Percentiles rank a stretch among this genome's conserved stretches.
Conservation (phyloP, 2,888 invertebrate genomes). For the Coremacera marginata region DNA sequence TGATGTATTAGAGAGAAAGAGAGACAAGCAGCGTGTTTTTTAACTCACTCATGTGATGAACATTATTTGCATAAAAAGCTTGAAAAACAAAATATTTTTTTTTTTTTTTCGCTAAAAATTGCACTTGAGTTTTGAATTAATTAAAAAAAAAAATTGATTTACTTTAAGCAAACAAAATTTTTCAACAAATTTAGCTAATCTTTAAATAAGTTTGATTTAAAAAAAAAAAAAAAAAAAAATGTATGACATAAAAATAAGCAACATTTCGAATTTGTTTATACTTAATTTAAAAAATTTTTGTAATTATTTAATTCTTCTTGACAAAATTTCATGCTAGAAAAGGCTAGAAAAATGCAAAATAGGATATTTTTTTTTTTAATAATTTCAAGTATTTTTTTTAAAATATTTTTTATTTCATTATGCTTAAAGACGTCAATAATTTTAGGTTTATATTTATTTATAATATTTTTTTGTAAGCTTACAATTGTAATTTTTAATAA, state of each 20-base stretch:
- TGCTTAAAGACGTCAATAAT: too few relatives aligned
- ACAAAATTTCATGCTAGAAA: constrained; percentile 2
- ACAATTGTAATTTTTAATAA: constrained; percentile 37
- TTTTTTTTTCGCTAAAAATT: not conserved
- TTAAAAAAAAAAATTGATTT: not conserved
- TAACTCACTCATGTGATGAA: not conserved
- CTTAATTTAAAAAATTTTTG: not conserved
- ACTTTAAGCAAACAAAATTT: not conserved
- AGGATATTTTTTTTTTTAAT: not conserved
- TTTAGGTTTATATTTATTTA: too few relatives aligned
- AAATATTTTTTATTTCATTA: constrained; percentile 24
- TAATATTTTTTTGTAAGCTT: too few relatives aligned
- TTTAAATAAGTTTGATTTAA: not conserved
- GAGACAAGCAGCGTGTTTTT: not conserved
- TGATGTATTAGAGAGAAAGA: not conserved
- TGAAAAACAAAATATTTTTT: too few relatives aligned
- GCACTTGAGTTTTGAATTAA: not conserved
- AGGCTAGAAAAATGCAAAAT: not conserved
- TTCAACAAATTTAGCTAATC: not conserved
- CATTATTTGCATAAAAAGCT: too few relatives aligned
- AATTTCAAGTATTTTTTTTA: constrained; percentile 37
- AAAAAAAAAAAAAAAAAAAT: not conserved
- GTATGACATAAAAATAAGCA: not conserved
- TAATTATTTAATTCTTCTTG: not conserved
- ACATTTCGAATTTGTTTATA: not conserved